Evolutionary conservation across 2,888 invertebrate species (phyloP).

Genomic region (Trichopoda pennipes): DNA sequence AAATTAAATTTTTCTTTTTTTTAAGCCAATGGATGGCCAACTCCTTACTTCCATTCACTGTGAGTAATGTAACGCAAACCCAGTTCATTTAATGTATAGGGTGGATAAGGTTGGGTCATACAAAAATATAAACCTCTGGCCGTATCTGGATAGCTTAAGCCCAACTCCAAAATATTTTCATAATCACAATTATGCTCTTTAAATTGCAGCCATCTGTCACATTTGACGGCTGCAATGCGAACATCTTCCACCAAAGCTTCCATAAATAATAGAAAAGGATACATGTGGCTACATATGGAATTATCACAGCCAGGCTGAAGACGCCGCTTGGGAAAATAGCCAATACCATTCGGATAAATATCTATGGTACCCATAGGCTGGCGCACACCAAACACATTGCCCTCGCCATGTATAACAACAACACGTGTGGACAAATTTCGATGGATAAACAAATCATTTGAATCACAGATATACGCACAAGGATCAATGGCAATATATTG

Average conservation of each 20-base stretch:
- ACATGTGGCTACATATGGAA: constrained; percentile 77
- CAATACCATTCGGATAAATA: constrained; percentile 78
- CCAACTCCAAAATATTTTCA: constrained; percentile 73
- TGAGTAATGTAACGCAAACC: constrained; percentile 72
- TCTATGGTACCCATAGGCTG: constrained; percentile 75
- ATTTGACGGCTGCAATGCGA: constrained; percentile 76
- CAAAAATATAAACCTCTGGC: constrained; percentile 76
- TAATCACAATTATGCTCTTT: constrained; percentile 73
- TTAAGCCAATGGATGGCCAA: no score
- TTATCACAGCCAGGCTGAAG: constrained; percentile 77
- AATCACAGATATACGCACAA: constrained; percentile 75
- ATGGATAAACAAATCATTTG: constrained; percentile 73
- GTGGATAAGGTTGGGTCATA: constrained; percentile 75
- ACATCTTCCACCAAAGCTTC: constrained; percentile 76
- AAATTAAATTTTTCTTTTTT: no score
- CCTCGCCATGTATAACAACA: constrained; percentile 77
- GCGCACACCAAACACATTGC: constrained; percentile 75
- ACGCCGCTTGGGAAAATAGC: constrained; percentile 73
- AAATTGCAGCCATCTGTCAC: constrained; percentile 76
- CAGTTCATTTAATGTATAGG: constrained; percentile 75
- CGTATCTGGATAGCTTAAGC: constrained; percentile 73
- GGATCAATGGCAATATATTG: constrained; percentile 78
- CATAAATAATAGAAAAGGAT: constrained; percentile 77
- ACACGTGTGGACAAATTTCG: constrained; percentile 73
- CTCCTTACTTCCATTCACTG: background rate